Percentiles rank a stretch among this genome's conserved stretches.
Evolutionary conservation across 2,888 invertebrate genomes (phyloP).

Genomic region (Margaritifera margaritifera): DNA sequence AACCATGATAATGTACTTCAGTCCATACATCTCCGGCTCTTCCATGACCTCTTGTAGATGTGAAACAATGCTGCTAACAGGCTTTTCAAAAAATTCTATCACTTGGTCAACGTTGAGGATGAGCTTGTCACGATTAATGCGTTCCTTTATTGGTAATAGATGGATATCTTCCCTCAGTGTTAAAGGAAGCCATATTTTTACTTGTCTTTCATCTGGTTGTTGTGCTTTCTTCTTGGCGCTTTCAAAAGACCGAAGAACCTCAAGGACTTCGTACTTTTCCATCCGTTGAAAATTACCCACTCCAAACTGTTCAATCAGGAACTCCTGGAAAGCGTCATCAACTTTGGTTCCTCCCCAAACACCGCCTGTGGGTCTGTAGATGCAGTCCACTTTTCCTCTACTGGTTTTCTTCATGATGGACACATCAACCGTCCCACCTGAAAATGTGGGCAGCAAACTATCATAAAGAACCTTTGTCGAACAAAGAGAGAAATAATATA

Average conservation of each 20-base stretch:
- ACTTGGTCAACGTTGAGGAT: slow-evolving; percentile 9
- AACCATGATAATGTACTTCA: slow-evolving; percentile 8
- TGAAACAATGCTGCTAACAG: background rate
- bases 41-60: slow-evolving; percentile 10
- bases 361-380: slow-evolving; percentile 15
- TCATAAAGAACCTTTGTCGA: too few relatives aligned
- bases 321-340: slow-evolving; percentile 13
- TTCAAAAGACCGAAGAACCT: slow-evolving; percentile 16
- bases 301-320: slow-evolving; percentile 7
- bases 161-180: slow-evolving; percentile 4
- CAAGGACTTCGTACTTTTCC: slow-evolving; percentile 6
- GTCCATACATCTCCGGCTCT: background rate
- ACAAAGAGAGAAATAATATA: too few relatives aligned
- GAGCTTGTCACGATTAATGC: slow-evolving; percentile 14
- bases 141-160: background rate
- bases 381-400: slow-evolving; percentile 3
- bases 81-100: slow-evolving; percentile 1
- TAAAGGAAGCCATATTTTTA: slow-evolving; percentile 11
- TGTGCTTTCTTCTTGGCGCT: slow-evolving; percentile 12
- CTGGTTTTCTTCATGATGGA: slow-evolving; percentile 13
- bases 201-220: slow-evolving; percentile 3
- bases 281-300: background rate
- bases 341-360: slow-evolving; percentile 22
- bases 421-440: slow-evolving; percentile 20
- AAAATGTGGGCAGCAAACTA: background rate